Evolutionary conservation across 2,888 invertebrate genomes (phyloP), one percentile per base, ranked within the genome.

Genomic region (Sinopyrophorus schimmeli): DNA sequence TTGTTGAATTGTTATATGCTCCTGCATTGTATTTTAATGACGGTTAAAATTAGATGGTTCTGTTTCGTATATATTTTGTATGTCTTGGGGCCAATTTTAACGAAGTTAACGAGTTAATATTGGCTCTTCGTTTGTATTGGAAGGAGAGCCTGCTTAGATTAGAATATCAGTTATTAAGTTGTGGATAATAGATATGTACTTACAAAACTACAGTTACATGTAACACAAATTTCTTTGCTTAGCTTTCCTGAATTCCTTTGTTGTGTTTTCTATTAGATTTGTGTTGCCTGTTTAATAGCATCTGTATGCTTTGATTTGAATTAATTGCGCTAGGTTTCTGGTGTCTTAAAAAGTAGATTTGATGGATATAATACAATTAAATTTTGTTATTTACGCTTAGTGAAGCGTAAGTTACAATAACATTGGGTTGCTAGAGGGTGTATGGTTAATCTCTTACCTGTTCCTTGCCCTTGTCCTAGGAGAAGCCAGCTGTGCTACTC

Each of bases 401-500:
- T 10, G 23, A 31, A 50, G 50, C 30, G 40, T 51, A 51, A 39
- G 47, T 42, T 37, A 47, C 47, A 47, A 47, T 41, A 27, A 35
- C 28, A 49, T 15, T 40, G 49, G 49, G 43, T 53, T 61, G 58
- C 59, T 64, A 63, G 63, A 66, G 67, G 64, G 66, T n/a, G n/a
- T 68, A 66, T 71, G 71, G 70, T 74, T 75, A 75, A 75, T 75
- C 66, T 74, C 71, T 74, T 74, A 72, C 74, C 73, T 75, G 74
- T 73, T 73, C 70, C 72, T 68, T 68, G 68, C 63, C 67, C 68
- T 67, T 69, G 70, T 67, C 61, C 70, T 75, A 77, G 75, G 76
- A 78, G 76, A 76, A 78, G 76, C 73, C 80, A 84, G 81, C 84
- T 84, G 81, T 86, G 87, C 84, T 88, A 88, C 82, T 89, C 88